phyloP scores from a whole-genome alignment of 2,113 vertebrate species.

The Megaleporinus macrocephalus region DNA sequence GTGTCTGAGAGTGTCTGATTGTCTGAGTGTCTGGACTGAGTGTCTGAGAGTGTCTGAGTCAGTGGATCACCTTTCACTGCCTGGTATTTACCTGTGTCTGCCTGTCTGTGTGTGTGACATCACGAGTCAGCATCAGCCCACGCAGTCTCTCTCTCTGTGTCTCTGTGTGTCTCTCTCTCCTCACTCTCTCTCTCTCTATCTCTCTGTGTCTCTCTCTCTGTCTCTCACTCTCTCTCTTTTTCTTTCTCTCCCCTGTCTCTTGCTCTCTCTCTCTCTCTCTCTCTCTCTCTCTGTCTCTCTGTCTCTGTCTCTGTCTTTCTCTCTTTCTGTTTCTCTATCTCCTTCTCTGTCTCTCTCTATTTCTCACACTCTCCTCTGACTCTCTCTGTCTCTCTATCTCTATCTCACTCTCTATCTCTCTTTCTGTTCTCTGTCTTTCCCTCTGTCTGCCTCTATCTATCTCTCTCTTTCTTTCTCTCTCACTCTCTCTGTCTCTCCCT shows the following conservation, averaged over 20 bases:
- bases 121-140: slow-evolving; percentile 23
- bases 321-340: slow-evolving; percentile 7
- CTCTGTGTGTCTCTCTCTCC: no score
- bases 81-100: slow-evolving; percentile 33
- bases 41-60: slow-evolving; percentile 2
- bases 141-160: not conserved
- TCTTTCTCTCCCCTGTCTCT: no score
- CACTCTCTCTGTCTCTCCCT: slow-evolving; percentile 15
- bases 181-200: slow-evolving; percentile 8
- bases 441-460: slow-evolving; percentile 6
- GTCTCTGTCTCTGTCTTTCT: slow-evolving; percentile 4
- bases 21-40: slow-evolving; percentile 24
- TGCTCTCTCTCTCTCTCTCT: slow-evolving; percentile 15
- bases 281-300: slow-evolving; percentile 64
- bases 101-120: not conserved
- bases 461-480: slow-evolving; percentile 15
- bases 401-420: slow-evolving; percentile 16
- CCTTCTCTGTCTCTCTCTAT: slow-evolving; percentile 15
- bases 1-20: not conserved
- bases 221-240: not conserved
- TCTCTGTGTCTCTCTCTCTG: slow-evolving; percentile 66
- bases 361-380: no score
- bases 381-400: not conserved
- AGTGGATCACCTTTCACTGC: slow-evolving; percentile 3
- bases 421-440: no score